These are phyloP conservation scores for Germaria angustata DNA, from an alignment of 2,888 invertebrate species.

Conservation along the genomic window DNA sequence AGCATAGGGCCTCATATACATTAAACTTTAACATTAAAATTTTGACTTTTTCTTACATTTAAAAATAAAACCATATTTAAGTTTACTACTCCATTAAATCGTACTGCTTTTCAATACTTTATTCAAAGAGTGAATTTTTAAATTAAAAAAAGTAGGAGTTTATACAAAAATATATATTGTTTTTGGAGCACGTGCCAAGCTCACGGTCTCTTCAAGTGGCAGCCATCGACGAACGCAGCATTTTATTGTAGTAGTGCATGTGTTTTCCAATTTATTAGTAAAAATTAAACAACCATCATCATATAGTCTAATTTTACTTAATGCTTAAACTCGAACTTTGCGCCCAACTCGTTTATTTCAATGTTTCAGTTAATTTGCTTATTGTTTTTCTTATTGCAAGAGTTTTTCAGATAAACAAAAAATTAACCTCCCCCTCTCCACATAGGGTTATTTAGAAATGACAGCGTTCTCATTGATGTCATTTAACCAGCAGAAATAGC, in stretches of 20 bases:
- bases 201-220: constrained; percentile 44
- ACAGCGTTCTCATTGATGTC: constrained; percentile 66
- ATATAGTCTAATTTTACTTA: background rate
- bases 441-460: constrained; percentile 40
- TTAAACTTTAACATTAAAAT: no score
- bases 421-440: constrained; percentile 8
- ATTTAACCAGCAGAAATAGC: constrained; percentile 72
- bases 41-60: no score
- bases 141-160: no score
- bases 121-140: no score
- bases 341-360: constrained; percentile 11
- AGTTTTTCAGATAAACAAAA: constrained; percentile 7
- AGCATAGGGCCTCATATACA: no score
- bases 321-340: constrained; percentile 12
- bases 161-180: no score
- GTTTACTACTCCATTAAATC: no score
- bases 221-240: constrained; percentile 23
- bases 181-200: constrained; percentile 54
- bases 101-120: no score
- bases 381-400: constrained; percentile 35
- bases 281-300: constrained; percentile 25
- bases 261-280: constrained; percentile 18
- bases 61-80: no score
- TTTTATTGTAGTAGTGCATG: constrained; percentile 15
- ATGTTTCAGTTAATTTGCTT: constrained; percentile 54